Evolutionary conservation across 2,113 vertebrate genomes (phyloP).

Genomic region (Bubalus kerabau): DNA sequence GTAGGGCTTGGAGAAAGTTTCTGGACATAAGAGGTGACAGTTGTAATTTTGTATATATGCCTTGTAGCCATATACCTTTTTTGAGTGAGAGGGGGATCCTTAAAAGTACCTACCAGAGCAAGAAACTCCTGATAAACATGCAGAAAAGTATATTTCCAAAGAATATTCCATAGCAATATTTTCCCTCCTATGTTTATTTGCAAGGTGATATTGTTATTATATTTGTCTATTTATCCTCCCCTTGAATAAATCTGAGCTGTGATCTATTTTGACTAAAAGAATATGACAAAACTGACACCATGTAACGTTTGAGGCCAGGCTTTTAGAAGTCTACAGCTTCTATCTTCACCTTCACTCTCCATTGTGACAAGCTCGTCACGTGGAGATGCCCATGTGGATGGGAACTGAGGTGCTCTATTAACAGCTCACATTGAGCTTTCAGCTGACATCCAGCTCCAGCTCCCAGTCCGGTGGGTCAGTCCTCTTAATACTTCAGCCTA

Average conservation of each 20-base stretch:
- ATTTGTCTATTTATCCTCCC: neutral
- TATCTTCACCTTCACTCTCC: neutral
- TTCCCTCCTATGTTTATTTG: neutral
- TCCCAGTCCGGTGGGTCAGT: neutral
- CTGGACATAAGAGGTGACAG: neutral
- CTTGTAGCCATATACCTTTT: neutral
- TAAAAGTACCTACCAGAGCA: neutral
- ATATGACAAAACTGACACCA: neutral
- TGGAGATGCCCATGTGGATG: neutral
- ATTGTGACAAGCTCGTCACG: neutral
- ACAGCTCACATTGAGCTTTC: neutral
- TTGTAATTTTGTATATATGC: neutral
- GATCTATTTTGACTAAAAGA: neutral
- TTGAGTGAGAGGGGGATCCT: neutral
- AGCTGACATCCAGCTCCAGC: neutral
- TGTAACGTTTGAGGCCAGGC: neutral
- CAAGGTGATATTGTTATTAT: neutral
- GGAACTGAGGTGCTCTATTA: neutral
- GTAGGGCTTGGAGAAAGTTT: neutral
- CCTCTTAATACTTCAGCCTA: neutral
- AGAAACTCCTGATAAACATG: neutral
- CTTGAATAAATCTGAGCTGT: neutral
- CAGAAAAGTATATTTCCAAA: neutral
- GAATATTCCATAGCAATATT: neutral
- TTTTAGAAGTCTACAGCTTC: neutral